Evolutionary conservation across 1,140 invertebrate genomes (phyloP), one percentile per base, ranked within the genome.

Genomic region (Drosophila eugracilis): DNA sequence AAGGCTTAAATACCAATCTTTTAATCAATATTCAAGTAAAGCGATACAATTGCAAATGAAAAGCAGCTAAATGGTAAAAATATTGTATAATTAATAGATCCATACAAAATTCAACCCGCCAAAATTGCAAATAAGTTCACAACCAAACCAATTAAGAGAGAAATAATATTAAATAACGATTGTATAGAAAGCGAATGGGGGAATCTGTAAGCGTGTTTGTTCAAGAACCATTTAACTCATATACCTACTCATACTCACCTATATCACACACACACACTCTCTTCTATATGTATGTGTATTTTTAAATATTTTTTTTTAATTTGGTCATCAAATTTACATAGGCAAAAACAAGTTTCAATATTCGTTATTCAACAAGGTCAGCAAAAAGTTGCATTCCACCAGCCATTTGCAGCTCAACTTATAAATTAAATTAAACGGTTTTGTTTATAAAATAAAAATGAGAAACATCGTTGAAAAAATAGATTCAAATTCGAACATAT

Each of bases 51-150:
- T 28, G 17, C 22, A 12, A 32, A 66, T 24, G 32, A 39, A 39
- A 22, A 12, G 24, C 22, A 12, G 24, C 32, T 12, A 48, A 36
- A 67, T 66, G 36, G 36, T 67, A 67, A 53, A 59, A 28, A 74
- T 65, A 69, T 65, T 71, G 17, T 65, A 69, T 71, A 77, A 70
- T 77, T 70, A 86, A 80, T 70, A 86, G 58, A 81, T 72, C 47
- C 59, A 75, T 72, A 69, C 52, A 70, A 88, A 80, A 59, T 76
- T 81, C 70, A 88, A 75, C 81, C 81, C 83, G 81, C 83, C 83
- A 88, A 76, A 75, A 55, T 76, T 69, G 57, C 55, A 66, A 50
- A 73, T 74, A 80, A 86, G 72, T 80, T 85, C 66, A 73, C 57
- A 58, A 37, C 55, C 36, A 76, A 81, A 58, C 24, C 19, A 48